These are phyloP conservation scores for Drosophila melanica DNA, from an alignment of 1,140 invertebrate genomes.

Conservation along the genomic window DNA sequence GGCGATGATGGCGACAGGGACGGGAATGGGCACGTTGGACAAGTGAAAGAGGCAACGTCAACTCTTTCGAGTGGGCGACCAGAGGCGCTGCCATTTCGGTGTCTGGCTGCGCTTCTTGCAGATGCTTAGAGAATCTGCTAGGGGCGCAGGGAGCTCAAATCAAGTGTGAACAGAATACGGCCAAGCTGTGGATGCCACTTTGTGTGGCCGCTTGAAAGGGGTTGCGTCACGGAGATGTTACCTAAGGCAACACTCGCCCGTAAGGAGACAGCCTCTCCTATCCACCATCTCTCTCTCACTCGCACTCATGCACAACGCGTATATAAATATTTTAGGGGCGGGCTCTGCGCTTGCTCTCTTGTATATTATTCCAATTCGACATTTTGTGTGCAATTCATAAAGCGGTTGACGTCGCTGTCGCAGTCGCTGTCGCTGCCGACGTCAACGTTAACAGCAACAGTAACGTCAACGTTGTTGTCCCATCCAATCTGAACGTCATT, in stretches of 20 bases:
- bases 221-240: slow-evolving; percentile 6
- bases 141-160: slow-evolving; percentile 42
- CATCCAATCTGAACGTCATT: slow-evolving; percentile 72
- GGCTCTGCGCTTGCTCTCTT: slow-evolving; percentile 31
- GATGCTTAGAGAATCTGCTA: slow-evolving; percentile 9
- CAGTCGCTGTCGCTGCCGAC: slow-evolving; percentile 15
- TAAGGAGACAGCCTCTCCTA: slow-evolving; percentile 6
- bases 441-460: slow-evolving; percentile 24
- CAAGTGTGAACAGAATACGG: slow-evolving; percentile 77
- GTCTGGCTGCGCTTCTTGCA: slow-evolving; percentile 50
- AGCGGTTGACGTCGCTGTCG: slow-evolving; percentile 46
- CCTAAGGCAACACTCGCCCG: slow-evolving; percentile 23
- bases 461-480: slow-evolving; percentile 20
- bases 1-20: not conserved
- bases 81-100: slow-evolving; percentile 71
- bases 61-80: slow-evolving; percentile 57
- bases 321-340: slow-evolving; percentile 69
- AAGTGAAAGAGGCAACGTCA: slow-evolving; percentile 73
- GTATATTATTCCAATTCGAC: slow-evolving; percentile 78
- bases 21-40: slow-evolving; percentile 28
- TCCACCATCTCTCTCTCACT: not conserved
- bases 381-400: slow-evolving; percentile 81
- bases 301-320: slow-evolving; percentile 4
- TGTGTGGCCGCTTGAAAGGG: slow-evolving; percentile 11
- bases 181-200: slow-evolving; percentile 61